Conservation (phyloP, 2,797 vertebrate species). For the Sphenodon punctatus region DNA sequence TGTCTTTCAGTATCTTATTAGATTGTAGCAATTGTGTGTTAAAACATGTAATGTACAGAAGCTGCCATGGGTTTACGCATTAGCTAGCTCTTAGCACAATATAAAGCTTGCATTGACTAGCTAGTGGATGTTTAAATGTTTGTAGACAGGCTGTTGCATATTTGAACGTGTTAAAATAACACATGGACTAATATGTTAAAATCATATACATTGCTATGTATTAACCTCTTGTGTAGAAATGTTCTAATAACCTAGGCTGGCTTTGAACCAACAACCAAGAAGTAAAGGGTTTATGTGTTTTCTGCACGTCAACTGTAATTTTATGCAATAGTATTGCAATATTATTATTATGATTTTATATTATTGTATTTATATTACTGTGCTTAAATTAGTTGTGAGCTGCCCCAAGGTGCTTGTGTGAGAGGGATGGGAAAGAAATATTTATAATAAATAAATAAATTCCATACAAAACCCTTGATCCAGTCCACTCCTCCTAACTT, state of each 20-base stretch:
- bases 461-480: accelerated
- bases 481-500: not conserved
- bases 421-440: too few species aligned
- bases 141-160: not conserved
- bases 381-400: too few species aligned
- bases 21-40: slow-evolving; percentile 38
- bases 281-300: too few species aligned
- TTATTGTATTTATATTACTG: too few species aligned
- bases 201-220: not conserved
- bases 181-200: not conserved
- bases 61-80: not conserved
- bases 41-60: not conserved
- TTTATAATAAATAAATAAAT: too few species aligned
- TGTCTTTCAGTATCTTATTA: slow-evolving; percentile 2
- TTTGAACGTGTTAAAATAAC: not conserved
- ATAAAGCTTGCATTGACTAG: too few species aligned
- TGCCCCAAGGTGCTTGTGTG: too few species aligned
- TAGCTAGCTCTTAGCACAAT: not conserved
- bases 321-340: too few species aligned
- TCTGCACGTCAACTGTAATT: too few species aligned
- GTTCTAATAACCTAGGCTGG: not conserved
- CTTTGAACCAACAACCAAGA: not conserved
- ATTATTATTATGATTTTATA: too few species aligned
- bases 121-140: too few species aligned
- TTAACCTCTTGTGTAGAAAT: not conserved